Evolutionary conservation across 2,888 invertebrate species (phyloP).

Genomic region (Xestia ashworthii): DNA sequence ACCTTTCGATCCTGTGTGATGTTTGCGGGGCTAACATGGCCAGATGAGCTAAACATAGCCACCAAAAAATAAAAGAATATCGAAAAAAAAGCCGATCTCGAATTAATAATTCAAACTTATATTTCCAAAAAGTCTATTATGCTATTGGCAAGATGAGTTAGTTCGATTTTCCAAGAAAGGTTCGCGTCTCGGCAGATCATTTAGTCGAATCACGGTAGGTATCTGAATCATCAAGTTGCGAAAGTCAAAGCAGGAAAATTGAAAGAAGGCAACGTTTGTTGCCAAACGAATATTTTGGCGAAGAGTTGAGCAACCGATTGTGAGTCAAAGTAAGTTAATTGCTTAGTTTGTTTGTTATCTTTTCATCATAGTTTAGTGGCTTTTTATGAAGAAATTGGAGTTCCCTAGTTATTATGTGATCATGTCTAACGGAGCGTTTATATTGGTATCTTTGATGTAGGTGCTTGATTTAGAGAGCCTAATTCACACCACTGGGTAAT

Average conservation of each 20-base stretch:
- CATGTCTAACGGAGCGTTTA: background rate
- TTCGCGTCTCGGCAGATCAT: conserved; percentile 41
- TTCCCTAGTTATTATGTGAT: background rate
- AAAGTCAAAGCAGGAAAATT: conserved; percentile 84
- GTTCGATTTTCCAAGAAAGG: conserved; percentile 62
- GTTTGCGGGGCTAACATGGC: too few relatives aligned
- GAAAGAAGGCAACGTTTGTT: conserved; percentile 66
- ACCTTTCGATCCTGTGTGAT: too few relatives aligned
- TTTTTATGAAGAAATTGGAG: conserved; percentile 7
- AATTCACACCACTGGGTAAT: background rate
- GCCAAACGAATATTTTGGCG: conserved; percentile 68
- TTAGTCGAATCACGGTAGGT: conserved; percentile 53
- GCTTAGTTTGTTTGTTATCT: conserved; percentile 36
- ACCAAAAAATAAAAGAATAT: conserved; percentile 13
- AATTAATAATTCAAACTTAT: background rate
- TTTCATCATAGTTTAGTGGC: conserved; percentile 10
- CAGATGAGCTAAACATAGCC: background rate
- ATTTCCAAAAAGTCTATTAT: conserved; percentile 6
- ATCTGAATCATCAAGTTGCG: conserved; percentile 82
- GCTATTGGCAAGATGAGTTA: conserved; percentile 19
- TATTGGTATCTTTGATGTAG: background rate
- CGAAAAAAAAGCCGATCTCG: conserved; percentile 1
- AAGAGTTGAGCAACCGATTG: conserved; percentile 72
- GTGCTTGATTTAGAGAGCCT: background rate
- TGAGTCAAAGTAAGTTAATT: conserved; percentile 73